phyloP scores from a whole-genome alignment of 1,140 invertebrate species.

The Atopsyche davidsoni region DNA sequence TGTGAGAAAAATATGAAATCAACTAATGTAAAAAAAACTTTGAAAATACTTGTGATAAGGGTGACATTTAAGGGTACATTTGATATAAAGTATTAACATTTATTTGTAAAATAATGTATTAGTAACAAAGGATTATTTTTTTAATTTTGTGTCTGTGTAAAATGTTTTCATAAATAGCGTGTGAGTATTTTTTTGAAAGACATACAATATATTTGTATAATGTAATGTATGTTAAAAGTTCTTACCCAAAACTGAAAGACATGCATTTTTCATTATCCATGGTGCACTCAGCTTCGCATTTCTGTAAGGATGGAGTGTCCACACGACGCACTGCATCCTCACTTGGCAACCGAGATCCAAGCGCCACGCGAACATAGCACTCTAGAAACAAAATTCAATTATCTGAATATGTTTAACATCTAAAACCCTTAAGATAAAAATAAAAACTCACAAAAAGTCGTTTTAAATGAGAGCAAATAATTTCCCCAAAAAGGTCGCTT shows the following conservation, averaged over 20 bases:
- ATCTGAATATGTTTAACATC: no score
- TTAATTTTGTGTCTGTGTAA: neutral
- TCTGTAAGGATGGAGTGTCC: constrained; percentile 20
- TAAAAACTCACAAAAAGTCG: no score
- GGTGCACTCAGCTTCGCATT: constrained; percentile 27
- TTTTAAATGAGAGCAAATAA: no score
- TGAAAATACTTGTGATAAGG: no score
- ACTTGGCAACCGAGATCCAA: constrained; percentile 17
- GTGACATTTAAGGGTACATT: no score
- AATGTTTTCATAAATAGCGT: neutral
- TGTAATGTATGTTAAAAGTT: neutral
- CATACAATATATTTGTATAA: neutral
- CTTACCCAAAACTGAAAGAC: constrained; percentile 29
- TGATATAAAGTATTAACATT: no score
- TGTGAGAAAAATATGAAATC: no score
- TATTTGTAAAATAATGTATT: neutral
- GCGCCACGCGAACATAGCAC: constrained; percentile 23
- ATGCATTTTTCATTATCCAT: constrained; percentile 21
- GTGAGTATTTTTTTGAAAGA: neutral
- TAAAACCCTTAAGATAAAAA: no score
- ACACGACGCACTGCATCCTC: constrained; percentile 17
- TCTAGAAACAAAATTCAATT: constrained; percentile 20
- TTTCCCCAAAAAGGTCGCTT: no score
- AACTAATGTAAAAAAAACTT: no score
- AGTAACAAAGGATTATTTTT: neutral